phyloP scores from a whole-genome alignment of 2,888 invertebrate species.

The Teleogryllus oceanicus region DNA sequence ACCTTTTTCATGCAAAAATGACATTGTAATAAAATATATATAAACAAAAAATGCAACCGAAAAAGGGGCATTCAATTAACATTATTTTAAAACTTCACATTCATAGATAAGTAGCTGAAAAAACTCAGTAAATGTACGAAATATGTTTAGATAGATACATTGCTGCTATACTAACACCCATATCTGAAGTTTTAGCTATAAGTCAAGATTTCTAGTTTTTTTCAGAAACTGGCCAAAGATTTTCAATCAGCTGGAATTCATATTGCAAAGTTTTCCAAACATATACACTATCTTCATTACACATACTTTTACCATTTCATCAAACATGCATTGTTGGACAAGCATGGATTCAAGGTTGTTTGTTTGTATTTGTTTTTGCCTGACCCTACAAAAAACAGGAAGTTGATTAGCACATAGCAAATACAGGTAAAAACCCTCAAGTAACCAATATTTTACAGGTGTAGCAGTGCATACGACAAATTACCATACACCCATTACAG shows the following conservation, averaged over 20 bases:
- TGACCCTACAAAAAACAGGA: constrained; percentile 36
- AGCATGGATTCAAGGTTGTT: constrained; percentile 38
- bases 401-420: constrained; percentile 35
- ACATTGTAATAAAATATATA: no score
- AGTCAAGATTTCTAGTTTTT: constrained; percentile 23
- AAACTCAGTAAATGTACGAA: no score
- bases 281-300: constrained; percentile 30
- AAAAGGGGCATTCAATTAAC: no score
- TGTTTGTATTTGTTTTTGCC: constrained; percentile 23
- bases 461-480: constrained; percentile 25
- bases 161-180: constrained; percentile 12
- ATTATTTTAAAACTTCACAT: no score
- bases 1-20: no score
- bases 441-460: constrained; percentile 22
- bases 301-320: constrained; percentile 32
- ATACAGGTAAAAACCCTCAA: constrained; percentile 21
- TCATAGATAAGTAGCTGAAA: no score
- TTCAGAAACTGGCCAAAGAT: constrained; percentile 22
- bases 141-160: background rate
- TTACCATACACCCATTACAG: constrained; percentile 25
- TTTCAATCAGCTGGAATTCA: constrained; percentile 3
- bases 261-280: constrained; percentile 27
- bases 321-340: constrained; percentile 39
- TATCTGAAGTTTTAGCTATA: constrained; percentile 18
- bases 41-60: no score